Conservation (phyloP, 2,888 invertebrate species). For the Nematopogon swammerdamellus region DNA sequence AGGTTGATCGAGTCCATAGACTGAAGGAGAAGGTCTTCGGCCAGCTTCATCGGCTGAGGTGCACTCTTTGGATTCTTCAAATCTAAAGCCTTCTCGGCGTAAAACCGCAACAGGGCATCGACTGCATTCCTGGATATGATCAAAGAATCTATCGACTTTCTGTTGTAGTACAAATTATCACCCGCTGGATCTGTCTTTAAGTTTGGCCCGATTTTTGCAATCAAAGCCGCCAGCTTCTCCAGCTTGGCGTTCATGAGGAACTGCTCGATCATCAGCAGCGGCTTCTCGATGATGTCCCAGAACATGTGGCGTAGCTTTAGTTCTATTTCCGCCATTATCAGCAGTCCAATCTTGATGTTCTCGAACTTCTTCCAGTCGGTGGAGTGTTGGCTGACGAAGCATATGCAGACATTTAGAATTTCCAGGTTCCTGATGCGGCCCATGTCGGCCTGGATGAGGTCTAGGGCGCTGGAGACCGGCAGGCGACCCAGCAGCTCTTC, state of each 20-base stretch:
- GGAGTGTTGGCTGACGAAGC: conserved; percentile 56
- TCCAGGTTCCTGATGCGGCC: conserved; percentile 60
- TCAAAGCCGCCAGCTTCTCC: conserved; percentile 60
- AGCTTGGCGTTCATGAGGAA: conserved; percentile 83
- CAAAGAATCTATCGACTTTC: conserved; percentile 52
- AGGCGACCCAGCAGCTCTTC: conserved; percentile 58
- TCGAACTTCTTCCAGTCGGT: conserved; percentile 50
- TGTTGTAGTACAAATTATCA: conserved; percentile 59
- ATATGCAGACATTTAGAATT: conserved; percentile 61
- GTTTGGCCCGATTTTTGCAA: conserved; percentile 54
- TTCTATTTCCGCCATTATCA: conserved; percentile 62
- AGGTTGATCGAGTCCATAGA: conserved; percentile 63
- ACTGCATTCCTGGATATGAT: conserved; percentile 60
- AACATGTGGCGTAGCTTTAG: conserved; percentile 54
- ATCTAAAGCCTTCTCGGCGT: conserved; percentile 78
- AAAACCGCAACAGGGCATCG: conserved; percentile 66
- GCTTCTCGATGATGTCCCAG: conserved; percentile 65
- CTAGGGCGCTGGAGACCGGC: conserved; percentile 54
- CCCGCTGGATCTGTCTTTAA: conserved; percentile 36
- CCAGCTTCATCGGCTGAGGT: conserved; percentile 31
- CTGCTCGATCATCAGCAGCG: conserved; percentile 78
- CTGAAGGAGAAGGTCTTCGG: conserved; percentile 53
- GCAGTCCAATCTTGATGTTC: conserved; percentile 64
- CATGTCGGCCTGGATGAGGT: conserved; percentile 62
- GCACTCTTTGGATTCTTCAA: conserved; percentile 50